Percentiles rank a stretch among this genome's conserved stretches.
Evolutionary conservation across 2,888 invertebrate species (phyloP).

Genomic region (Tubulanus polymorphus): DNA sequence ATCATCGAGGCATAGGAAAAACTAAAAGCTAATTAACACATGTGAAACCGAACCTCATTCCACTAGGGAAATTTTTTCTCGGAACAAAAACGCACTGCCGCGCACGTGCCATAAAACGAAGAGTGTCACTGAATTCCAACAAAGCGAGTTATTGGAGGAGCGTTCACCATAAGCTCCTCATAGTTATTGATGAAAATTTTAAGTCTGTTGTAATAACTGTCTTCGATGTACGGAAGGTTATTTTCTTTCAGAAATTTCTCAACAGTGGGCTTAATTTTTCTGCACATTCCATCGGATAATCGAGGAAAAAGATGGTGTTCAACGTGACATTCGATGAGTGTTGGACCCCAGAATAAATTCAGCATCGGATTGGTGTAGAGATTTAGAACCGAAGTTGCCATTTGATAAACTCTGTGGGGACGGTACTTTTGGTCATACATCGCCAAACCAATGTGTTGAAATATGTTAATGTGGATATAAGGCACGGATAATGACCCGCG

Average conservation of each 20-base stretch:
- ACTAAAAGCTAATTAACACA: too few species aligned
- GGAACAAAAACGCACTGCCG: too few species aligned
- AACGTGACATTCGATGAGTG: slow-evolving; percentile 46
- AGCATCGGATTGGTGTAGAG: slow-evolving; percentile 38
- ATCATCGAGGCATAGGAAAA: too few species aligned
- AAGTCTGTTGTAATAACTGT: slow-evolving; percentile 36
- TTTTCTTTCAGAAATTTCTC: slow-evolving; percentile 32
- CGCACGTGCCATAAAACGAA: too few species aligned
- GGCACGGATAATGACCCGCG: slow-evolving; percentile 35
- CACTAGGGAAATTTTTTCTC: too few species aligned
- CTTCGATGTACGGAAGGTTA: slow-evolving; percentile 43
- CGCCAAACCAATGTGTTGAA: slow-evolving; percentile 50
- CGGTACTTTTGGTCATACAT: slow-evolving; percentile 42
- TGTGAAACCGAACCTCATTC: too few species aligned
- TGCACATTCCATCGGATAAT: slow-evolving; percentile 49
- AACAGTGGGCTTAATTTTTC: slow-evolving; percentile 45
- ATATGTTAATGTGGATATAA: slow-evolving; percentile 50
- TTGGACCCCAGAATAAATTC: slow-evolving; percentile 37
- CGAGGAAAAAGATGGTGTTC: slow-evolving; percentile 50
- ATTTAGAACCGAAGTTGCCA: slow-evolving; percentile 46
- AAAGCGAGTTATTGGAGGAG: slow-evolving; percentile 49
- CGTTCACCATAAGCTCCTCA: slow-evolving; percentile 44
- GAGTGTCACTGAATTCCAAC: slow-evolving; percentile 45
- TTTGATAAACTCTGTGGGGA: slow-evolving; percentile 46
- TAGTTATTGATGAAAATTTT: slow-evolving; percentile 35